phyloP scores from a whole-genome alignment of 2,113 vertebrate genomes.

The Panurus biarmicus region DNA sequence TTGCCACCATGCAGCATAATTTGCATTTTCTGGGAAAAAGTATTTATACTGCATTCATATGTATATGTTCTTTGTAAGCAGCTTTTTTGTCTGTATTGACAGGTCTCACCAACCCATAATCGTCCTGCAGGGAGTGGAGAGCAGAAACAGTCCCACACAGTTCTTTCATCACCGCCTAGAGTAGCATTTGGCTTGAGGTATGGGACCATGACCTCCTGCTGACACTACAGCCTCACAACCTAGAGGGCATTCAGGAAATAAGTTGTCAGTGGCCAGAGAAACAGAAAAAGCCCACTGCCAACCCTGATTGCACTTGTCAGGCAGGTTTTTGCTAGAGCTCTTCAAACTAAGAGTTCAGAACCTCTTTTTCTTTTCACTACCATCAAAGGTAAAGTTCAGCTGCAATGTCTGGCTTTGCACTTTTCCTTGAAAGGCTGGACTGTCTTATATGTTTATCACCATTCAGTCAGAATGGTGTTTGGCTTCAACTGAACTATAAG shows the following conservation, averaged over 20 bases:
- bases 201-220: not conserved
- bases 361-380: not conserved
- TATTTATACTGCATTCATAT: not conserved
- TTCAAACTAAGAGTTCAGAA: not conserved
- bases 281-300: not conserved
- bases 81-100: conserved; percentile 47
- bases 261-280: not conserved
- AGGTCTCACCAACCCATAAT: conserved; percentile 88
- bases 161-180: conserved; percentile 89
- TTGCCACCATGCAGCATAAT: not conserved
- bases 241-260: not conserved
- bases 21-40: not conserved
- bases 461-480: not conserved
- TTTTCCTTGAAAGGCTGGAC: not conserved
- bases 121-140: conserved; percentile 80
- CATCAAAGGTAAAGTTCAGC: not conserved
- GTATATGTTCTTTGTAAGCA: not conserved
- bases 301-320: not conserved
- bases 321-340: not conserved
- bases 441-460: not conserved
- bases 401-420: not conserved
- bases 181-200: conserved; percentile 87
- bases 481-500: not conserved
- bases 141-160: conserved; percentile 83
- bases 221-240: not conserved